Conservation (phyloP, 2,797 vertebrate genomes). For the Scleropages formosus region DNA sequence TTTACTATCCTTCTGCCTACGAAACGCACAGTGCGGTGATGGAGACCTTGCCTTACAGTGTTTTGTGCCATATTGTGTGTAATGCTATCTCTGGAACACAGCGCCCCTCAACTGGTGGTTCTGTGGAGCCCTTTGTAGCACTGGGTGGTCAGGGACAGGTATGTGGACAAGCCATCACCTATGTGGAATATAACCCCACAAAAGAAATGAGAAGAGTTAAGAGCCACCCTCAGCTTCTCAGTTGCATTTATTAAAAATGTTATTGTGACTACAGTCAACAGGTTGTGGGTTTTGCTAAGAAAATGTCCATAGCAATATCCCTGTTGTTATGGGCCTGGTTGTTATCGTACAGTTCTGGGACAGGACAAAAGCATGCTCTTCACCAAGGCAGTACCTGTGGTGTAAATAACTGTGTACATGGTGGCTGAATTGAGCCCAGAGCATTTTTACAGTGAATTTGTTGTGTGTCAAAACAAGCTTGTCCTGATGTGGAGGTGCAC, state of each 20-base stretch:
- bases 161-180: constrained; percentile 64
- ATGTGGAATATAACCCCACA: constrained; percentile 53
- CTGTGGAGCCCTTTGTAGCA: constrained; percentile 46
- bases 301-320: constrained; percentile 2
- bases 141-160: constrained; percentile 53
- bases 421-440: background rate
- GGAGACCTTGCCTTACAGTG: constrained; percentile 55
- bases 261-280: constrained; percentile 49
- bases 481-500: background rate
- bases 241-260: constrained; percentile 49
- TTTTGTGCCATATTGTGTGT: constrained; percentile 33
- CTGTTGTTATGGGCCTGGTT: background rate
- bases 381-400: background rate
- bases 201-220: constrained; percentile 52
- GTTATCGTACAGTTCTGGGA: background rate
- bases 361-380: constrained; percentile 1
- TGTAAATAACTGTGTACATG: background rate
- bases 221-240: constrained; percentile 40
- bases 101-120: constrained; percentile 61
- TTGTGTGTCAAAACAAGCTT: background rate
- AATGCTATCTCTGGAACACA: constrained; percentile 47
- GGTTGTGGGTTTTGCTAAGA: constrained; percentile 25
- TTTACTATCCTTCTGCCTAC: constrained; percentile 52
- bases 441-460: background rate
- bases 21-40: constrained; percentile 61